These are phyloP conservation scores for Ctenopoma multispine DNA, from an alignment of 2,797 vertebrate genomes.

Conservation along the genomic window DNA sequence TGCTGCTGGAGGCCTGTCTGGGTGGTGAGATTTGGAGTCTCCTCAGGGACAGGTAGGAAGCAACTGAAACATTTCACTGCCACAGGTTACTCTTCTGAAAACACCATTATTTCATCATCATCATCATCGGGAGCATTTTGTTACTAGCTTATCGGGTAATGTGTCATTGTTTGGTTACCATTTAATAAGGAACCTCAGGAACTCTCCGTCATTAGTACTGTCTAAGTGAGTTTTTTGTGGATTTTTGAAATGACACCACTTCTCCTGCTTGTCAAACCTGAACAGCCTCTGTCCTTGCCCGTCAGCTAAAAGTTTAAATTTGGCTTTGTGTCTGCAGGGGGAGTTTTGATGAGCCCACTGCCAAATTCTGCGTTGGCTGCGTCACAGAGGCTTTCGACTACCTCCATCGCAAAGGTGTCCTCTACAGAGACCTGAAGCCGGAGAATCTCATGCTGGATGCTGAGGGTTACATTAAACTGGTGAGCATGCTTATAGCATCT, in stretches of 20 bases:
- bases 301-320: neutral
- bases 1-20: conserved; percentile 95
- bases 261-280: neutral
- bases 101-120: neutral
- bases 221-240: conserved; percentile 1
- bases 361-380: conserved; percentile 94
- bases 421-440: conserved; percentile 95
- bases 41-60: conserved; percentile 91
- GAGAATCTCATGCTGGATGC: conserved; percentile 95
- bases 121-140: neutral
- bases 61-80: too few species aligned
- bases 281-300: neutral
- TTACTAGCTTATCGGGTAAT: neutral
- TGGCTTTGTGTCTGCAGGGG: conserved; percentile 82
- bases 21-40: conserved; percentile 96
- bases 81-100: neutral
- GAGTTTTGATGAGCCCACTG: conserved; percentile 88
- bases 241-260: neutral
- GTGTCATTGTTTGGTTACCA: neutral
- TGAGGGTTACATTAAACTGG: conserved; percentile 95
- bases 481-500: conserved; percentile 63
- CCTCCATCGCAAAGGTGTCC: conserved; percentile 89
- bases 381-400: conserved; percentile 96
- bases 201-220: neutral
- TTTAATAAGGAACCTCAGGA: conserved; percentile 3